These are phyloP conservation scores for Psilopogon haemacephalus DNA, from an alignment of 2,113 vertebrate species.

Conservation along the genomic window DNA sequence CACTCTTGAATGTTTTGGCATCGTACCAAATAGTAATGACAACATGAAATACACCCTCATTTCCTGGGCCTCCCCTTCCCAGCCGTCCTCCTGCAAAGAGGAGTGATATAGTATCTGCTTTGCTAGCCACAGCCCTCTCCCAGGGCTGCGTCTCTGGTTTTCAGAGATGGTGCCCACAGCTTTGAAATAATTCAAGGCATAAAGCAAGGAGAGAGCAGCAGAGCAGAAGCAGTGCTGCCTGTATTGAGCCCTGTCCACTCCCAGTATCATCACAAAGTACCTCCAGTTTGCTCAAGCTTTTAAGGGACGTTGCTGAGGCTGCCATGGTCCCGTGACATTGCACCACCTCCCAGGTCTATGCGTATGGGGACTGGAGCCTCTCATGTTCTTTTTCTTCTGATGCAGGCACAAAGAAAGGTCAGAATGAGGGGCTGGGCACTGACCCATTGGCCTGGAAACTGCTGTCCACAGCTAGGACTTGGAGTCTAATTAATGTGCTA, in stretches of 20 bases:
- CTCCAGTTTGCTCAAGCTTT: neutral
- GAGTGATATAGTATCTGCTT: neutral
- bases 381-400: neutral
- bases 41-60: conserved; percentile 36
- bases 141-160: neutral
- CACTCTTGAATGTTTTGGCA: neutral
- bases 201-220: neutral
- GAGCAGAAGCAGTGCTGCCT: neutral
- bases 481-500: neutral
- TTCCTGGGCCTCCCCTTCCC: conserved; percentile 24
- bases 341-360: neutral
- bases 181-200: neutral
- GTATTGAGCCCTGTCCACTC: neutral
- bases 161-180: neutral
- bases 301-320: neutral
- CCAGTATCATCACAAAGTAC: neutral
- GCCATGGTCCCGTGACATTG: neutral
- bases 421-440: neutral
- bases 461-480: neutral
- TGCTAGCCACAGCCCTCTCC: neutral
- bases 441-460: neutral
- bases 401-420: neutral
- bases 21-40: neutral
- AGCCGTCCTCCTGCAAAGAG: neutral
- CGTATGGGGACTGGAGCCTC: fast-evolving